Percentiles rank a stretch among this genome's conserved stretches.
Conservation (phyloP, 92 coral and sea anemone genomes). For the Actinostola sp. region DNA sequence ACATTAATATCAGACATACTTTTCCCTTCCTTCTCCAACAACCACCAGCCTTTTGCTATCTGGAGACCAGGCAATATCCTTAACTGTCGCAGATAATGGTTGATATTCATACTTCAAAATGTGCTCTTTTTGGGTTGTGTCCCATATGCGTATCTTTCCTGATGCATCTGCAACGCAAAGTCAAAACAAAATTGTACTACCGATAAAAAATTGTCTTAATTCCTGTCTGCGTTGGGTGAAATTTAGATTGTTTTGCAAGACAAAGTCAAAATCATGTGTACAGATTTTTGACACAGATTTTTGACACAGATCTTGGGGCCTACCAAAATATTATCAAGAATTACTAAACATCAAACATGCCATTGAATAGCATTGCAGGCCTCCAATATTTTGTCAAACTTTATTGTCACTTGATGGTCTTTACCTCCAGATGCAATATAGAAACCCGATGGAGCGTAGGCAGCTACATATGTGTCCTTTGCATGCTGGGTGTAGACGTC, state of each 20-base stretch:
- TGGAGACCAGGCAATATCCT: conserved; percentile 94
- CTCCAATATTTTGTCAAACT: too few relatives aligned
- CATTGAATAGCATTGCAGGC: too few relatives aligned
- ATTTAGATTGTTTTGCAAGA: too few relatives aligned
- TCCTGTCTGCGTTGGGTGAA: too few relatives aligned
- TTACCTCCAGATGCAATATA: conserved; percentile 98
- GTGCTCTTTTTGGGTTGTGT: conserved; percentile 90
- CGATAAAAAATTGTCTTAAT: too few relatives aligned
- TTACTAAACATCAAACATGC: too few relatives aligned
- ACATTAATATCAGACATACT: conserved; percentile 49
- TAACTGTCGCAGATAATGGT: conserved; percentile 67
- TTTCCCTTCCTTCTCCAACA: conserved; percentile 84
- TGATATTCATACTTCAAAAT: conserved; percentile 90
- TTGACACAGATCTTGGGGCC: too few relatives aligned
- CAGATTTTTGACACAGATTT: too few relatives aligned
- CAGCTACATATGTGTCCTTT: conserved; percentile 78
- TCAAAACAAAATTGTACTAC: background rate
- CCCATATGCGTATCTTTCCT: conserved; percentile 95
- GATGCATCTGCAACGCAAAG: conserved; percentile 56
- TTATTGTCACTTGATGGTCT: too few relatives aligned
- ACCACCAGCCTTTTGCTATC: conserved; percentile 94
- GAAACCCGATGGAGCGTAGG: conserved; percentile 95
- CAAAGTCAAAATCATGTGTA: too few relatives aligned
- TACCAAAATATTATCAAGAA: too few relatives aligned
- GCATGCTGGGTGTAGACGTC: conserved; percentile 95